Evolutionary conservation across 2,888 invertebrate genomes (phyloP).

Genomic region (Chesias legatella): DNA sequence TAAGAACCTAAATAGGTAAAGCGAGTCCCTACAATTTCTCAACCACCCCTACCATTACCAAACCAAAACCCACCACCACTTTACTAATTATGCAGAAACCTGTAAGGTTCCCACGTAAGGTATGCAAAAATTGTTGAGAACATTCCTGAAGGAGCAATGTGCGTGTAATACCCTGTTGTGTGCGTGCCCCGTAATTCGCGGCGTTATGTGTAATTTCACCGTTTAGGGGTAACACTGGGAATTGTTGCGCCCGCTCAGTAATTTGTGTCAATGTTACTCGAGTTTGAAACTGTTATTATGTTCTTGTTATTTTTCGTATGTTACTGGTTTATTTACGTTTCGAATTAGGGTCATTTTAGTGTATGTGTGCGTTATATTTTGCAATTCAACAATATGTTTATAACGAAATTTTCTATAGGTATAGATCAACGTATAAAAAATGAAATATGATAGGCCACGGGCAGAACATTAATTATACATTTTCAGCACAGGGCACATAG

Average conservation of each 20-base stretch:
- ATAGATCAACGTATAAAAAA: no score
- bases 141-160: conserved; percentile 52
- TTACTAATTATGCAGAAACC: conserved; percentile 57
- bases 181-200: no score
- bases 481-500: no score
- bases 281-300: conserved; percentile 5
- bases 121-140: conserved; percentile 79
- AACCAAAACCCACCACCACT: conserved; percentile 48
- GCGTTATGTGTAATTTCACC: conserved; percentile 56
- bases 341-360: no score
- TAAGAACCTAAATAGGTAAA: conserved; percentile 16
- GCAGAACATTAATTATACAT: no score
- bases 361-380: no score
- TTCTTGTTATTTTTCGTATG: background rate
- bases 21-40: conserved; percentile 10
- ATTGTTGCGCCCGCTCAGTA: conserved; percentile 36
- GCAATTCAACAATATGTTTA: no score
- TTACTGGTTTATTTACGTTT: background rate
- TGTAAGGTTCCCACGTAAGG: conserved; percentile 67
- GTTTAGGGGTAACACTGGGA: conserved; percentile 60
- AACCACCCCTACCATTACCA: conserved; percentile 17
- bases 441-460: no score
- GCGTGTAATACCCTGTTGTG: conserved; percentile 37
- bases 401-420: no score
- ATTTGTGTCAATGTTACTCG: conserved; percentile 18